A percentile compares a stretch with the other conserved stretches of the same genome.
Evolutionary conservation across 2,113 vertebrate genomes (phyloP).

Genomic region (Camelus dromedarius): DNA sequence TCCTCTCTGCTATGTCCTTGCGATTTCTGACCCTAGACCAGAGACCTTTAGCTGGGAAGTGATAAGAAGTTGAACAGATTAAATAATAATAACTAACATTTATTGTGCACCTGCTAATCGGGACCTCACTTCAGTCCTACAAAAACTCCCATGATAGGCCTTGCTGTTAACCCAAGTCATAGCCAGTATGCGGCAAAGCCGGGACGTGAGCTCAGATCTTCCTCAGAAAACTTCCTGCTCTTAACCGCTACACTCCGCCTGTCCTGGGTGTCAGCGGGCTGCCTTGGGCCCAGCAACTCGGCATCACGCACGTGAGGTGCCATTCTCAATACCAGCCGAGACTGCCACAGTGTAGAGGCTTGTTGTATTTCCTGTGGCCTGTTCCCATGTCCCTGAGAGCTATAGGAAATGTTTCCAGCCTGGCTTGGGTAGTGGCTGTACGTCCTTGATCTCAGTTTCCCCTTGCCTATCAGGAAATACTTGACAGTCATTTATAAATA

Average conservation of each 20-base stretch:
- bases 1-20: background rate
- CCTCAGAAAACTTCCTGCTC: background rate
- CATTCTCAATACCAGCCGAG: background rate
- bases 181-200: background rate
- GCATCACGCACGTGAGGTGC: background rate
- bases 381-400: background rate
- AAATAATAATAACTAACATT: background rate
- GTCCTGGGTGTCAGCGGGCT: background rate
- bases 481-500: background rate
- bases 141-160: background rate
- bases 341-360: background rate
- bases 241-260: background rate
- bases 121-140: background rate
- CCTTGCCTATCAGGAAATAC: background rate
- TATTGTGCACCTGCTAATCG: background rate
- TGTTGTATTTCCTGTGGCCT: background rate
- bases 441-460: background rate
- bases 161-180: background rate
- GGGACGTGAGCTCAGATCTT: background rate
- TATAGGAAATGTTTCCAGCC: background rate
- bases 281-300: background rate
- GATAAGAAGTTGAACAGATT: background rate
- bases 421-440: background rate
- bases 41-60: background rate
- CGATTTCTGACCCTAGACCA: background rate